Evolutionary conservation across 2,797 vertebrate genomes (phyloP).

Genomic region (Euphonia xanthogaster): DNA sequence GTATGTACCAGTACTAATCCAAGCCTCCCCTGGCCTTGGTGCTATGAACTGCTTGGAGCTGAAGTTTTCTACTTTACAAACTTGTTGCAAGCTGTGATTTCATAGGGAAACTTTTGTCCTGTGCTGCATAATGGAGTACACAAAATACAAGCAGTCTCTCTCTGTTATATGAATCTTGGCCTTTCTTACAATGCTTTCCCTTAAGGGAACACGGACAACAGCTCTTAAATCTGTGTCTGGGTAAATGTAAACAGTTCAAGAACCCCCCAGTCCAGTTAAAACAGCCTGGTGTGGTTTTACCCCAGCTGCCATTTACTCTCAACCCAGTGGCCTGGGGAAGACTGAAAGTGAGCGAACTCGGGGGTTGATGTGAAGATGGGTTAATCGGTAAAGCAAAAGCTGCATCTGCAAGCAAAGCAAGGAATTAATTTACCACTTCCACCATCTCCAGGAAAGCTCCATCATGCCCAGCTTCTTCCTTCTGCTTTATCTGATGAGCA

Average conservation of each 20-base stretch:
- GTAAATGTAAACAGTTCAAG: neutral
- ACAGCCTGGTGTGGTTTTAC: neutral
- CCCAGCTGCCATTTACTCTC: neutral
- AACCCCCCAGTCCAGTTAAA: neutral
- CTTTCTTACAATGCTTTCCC: neutral
- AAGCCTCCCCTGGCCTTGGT: neutral
- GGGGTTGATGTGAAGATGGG: neutral
- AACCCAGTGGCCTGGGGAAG: neutral
- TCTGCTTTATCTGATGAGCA: neutral
- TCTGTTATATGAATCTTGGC: neutral
- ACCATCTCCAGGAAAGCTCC: neutral
- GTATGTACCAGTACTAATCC: neutral
- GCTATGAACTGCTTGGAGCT: neutral
- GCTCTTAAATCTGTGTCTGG: neutral
- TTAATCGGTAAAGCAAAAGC: neutral
- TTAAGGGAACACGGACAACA: neutral
- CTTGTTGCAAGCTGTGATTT: neutral
- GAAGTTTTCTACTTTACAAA: neutral
- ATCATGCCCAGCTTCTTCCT: neutral
- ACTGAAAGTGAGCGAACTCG: neutral
- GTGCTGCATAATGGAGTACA: neutral
- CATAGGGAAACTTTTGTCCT: neutral
- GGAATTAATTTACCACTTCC: neutral
- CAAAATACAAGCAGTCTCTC: neutral
- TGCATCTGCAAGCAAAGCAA: neutral